Base-by-base conservation (phyloP, 2,797 vertebrate species). In the Sebastes nivosus region DNA sequence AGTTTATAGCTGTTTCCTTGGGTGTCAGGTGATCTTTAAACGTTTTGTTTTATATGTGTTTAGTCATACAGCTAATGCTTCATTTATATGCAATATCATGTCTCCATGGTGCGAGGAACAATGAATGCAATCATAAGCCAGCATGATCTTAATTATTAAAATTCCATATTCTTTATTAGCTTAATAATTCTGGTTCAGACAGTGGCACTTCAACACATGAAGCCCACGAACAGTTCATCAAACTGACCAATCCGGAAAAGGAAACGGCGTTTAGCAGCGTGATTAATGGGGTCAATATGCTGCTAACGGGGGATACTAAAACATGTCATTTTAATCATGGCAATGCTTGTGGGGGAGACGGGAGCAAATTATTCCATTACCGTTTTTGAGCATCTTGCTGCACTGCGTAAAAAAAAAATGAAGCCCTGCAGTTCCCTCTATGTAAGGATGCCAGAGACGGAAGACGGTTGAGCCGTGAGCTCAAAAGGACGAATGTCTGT, bases 201-300 rank as follows among this genome's bases (percentile, higher is more conserved):
- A 71, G 32, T 7, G 30, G 25, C 65, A 52, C 79, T 71, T 64
- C 46, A 69, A 75, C 70, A 65, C 67, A 66, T 65, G 77, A 80
- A 79, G 63, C 77, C 89, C 75, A 60, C 59, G 69, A 88, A 86
- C 70, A 77, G 87, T 92, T 92, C 83, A 92, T 94, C 87, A 88
- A 79, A 87, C 70, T 88, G 89, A 88, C 90, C 78, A 32, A 84
- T 91, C 83, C 57, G 10, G 85, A 84, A 82, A 87, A 86, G 84
- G 87, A 88, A 93, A 88, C 67, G 7, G 70, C 61, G 24, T 93
- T 93, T 92, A 92, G 76, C 72, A 20, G 60, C 18, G 16, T 91
- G 91, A 93, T 92, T 87, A 92, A 95, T 92, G 86, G 87, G 91
- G 89, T 94, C 91, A 90, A 87, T 88, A 84, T 79, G 89, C 81